Percentiles rank a stretch among this genome's conserved stretches.
These are phyloP conservation scores for Microcebus lehilahytsara DNA, from an alignment of 2,113 vertebrate species.

Conservation along the genomic window DNA sequence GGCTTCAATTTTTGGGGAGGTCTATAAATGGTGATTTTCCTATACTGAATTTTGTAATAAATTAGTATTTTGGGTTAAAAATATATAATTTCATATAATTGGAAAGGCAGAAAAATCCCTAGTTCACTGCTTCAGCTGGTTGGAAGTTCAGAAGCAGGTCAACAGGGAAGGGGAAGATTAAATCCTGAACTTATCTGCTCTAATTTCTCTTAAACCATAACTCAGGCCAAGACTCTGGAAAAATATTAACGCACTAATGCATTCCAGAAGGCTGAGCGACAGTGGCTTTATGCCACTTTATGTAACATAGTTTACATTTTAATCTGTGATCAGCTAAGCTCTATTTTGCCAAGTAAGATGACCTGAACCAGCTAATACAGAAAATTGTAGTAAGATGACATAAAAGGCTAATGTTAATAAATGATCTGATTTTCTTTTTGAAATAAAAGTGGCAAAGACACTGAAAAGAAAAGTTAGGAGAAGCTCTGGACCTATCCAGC, in stretches of 20 bases:
- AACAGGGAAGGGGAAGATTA: not conserved
- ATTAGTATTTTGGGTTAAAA: not conserved
- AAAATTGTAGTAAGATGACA: not conserved
- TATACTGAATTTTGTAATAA: not conserved
- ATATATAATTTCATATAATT: not conserved
- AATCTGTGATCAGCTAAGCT: not conserved
- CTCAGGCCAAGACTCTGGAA: not conserved
- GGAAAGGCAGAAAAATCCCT: not conserved
- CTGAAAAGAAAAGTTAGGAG: not conserved
- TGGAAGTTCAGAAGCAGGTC: not conserved
- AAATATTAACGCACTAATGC: not conserved
- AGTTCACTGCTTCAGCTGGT: not conserved
- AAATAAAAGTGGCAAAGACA: not conserved
- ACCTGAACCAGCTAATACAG: not conserved
- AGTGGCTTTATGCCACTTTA: not conserved
- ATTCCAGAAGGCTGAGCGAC: not conserved
- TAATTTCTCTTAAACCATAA: not conserved
- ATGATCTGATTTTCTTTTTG: not conserved
- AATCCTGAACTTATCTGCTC: not conserved
- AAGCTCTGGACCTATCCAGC: not conserved
- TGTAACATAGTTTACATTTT: conserved; percentile 5
- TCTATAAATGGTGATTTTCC: not conserved
- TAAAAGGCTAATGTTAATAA: not conserved
- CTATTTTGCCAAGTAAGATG: not conserved
- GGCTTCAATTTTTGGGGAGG: not conserved